Conservation (phyloP, 2,113 vertebrate genomes). For the Mesembrinibis cayennensis region DNA sequence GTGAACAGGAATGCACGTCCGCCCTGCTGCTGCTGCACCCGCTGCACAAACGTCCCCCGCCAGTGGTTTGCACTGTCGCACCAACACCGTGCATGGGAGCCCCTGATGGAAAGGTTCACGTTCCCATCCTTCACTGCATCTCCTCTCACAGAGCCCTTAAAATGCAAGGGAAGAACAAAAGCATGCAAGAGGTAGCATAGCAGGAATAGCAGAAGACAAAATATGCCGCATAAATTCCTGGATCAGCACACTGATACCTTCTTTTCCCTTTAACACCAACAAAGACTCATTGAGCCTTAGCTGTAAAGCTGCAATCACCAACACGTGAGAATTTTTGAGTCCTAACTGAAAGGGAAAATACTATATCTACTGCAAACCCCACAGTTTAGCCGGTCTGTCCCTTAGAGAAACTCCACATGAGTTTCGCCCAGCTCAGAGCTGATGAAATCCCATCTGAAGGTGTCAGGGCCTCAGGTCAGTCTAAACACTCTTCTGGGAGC, state of each 20-base stretch:
- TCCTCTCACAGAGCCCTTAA: neutral
- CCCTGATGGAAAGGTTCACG: neutral
- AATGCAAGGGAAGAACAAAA: neutral
- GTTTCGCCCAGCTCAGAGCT: neutral
- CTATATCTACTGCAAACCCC: neutral
- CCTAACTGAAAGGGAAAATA: neutral
- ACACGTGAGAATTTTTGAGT: neutral
- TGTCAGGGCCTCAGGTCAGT: slow-evolving; percentile 2
- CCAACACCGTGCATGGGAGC: neutral
- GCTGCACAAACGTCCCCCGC: neutral
- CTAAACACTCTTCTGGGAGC: neutral
- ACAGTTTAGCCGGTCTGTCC: neutral
- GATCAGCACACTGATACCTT: neutral
- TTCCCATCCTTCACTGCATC: neutral
- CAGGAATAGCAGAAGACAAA: neutral
- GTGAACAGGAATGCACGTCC: neutral
- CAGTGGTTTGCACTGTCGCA: neutral
- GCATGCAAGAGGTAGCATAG: neutral
- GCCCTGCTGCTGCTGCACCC: neutral
- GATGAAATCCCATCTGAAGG: neutral
- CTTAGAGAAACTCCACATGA: neutral
- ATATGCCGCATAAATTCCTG: neutral
- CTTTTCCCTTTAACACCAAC: neutral
- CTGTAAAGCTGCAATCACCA: neutral
- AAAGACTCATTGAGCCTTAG: neutral